These are phyloP conservation scores for Recurvirostra avosetta DNA, from an alignment of 2,113 vertebrate genomes.

Conservation along the genomic window DNA sequence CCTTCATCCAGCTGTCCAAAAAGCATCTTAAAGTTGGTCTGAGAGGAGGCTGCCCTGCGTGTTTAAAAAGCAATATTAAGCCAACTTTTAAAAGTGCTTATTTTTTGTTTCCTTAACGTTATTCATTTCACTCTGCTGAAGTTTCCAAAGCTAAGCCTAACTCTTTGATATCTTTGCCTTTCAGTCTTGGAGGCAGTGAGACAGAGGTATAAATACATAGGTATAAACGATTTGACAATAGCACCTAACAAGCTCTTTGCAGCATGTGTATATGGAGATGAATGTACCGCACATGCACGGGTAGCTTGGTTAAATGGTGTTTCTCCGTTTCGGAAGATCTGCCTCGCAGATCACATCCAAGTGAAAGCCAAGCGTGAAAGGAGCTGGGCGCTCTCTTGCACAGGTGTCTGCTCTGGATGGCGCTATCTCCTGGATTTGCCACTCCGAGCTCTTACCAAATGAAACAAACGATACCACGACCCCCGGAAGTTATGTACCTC, in stretches of 20 bases:
- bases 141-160: not conserved
- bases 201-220: not conserved
- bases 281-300: not conserved
- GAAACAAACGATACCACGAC: not conserved
- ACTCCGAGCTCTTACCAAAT: not conserved
- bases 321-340: not conserved
- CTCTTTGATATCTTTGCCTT: not conserved
- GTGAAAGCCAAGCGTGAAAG: not conserved
- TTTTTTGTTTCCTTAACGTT: not conserved
- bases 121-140: not conserved
- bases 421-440: not conserved
- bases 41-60: not conserved
- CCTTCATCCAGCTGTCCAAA: not conserved
- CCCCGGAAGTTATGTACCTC: not conserved
- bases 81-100: not conserved
- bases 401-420: slow-evolving; percentile 40
- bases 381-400: not conserved
- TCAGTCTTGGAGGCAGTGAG: not conserved
- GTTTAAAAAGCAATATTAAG: not conserved
- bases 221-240: not conserved
- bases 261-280: not conserved
- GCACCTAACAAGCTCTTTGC: not conserved
- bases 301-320: not conserved
- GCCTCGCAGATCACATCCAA: not conserved
- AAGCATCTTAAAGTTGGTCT: not conserved